phyloP scores from a whole-genome alignment of 2,797 vertebrate species.

The Florisuga fusca region DNA sequence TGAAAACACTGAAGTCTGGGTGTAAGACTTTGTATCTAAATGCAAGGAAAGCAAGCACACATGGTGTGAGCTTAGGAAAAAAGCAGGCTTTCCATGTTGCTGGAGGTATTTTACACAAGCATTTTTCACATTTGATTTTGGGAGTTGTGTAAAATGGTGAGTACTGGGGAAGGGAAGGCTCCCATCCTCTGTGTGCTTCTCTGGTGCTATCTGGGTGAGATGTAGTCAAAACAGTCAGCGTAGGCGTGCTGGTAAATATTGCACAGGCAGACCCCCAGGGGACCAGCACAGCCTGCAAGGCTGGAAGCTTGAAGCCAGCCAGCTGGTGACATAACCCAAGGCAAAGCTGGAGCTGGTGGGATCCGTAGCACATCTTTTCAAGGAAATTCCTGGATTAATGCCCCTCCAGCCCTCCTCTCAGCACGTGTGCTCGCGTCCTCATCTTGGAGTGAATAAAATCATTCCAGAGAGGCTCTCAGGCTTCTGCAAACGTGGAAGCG shows the following conservation, averaged over 20 bases:
- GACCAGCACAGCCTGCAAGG: background rate
- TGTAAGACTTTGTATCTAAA: background rate
- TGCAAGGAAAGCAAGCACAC: background rate
- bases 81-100: background rate
- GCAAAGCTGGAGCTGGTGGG: background rate
- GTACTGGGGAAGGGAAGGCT: background rate
- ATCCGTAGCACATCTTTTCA: background rate
- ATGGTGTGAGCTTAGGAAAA: background rate
- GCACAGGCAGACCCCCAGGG: constrained; percentile 3
- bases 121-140: background rate
- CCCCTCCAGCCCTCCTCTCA: background rate
- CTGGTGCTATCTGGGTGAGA: background rate
- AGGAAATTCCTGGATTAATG: background rate
- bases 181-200: background rate
- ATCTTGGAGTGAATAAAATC: background rate
- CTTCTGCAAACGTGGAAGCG: background rate
- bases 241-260: constrained; percentile 24
- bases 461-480: background rate
- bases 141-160: background rate
- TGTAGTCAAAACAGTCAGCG: constrained; percentile 14
- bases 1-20: background rate
- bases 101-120: background rate
- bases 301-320: constrained; percentile 24
- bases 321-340: background rate
- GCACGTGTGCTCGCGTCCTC: background rate